phyloP scores from a whole-genome alignment of 1,140 invertebrate species.

The Steinernema khuongi region DNA sequence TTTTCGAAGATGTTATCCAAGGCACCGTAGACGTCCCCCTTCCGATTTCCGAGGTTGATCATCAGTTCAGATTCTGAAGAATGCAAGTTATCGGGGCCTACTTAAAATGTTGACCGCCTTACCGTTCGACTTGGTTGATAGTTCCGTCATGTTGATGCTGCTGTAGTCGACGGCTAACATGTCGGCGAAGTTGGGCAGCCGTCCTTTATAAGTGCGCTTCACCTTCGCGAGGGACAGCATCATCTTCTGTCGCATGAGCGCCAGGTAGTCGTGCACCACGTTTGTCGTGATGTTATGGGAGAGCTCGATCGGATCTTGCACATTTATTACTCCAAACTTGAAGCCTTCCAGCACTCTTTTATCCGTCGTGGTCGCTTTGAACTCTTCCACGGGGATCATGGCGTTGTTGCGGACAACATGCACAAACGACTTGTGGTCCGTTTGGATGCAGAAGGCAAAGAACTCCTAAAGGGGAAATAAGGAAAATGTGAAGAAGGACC shows the following conservation, averaged over 20 bases:
- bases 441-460: conserved; percentile 17
- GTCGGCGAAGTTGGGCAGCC: neutral
- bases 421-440: neutral
- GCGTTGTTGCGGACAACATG: neutral
- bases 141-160: neutral
- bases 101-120: neutral
- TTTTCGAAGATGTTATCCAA: neutral
- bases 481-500: neutral
- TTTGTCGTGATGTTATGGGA: conserved; percentile 20
- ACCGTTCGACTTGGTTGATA: neutral
- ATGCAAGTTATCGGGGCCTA: neutral
- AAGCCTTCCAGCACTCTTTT: neutral
- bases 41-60: neutral
- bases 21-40: neutral
- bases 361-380: conserved; percentile 17
- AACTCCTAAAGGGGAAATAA: conserved; percentile 22
- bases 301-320: conserved; percentile 25
- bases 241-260: conserved; percentile 16
- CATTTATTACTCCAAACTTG: conserved; percentile 19
- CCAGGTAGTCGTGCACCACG: neutral
- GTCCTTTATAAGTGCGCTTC: too few relatives aligned
- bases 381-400: neutral
- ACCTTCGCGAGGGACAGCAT: conserved; percentile 13
- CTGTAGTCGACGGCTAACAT: neutral
- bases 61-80: neutral